These are phyloP conservation scores for Rhagologus leucostigma DNA, from an alignment of 2,113 vertebrate genomes.

Conservation along the genomic window DNA sequence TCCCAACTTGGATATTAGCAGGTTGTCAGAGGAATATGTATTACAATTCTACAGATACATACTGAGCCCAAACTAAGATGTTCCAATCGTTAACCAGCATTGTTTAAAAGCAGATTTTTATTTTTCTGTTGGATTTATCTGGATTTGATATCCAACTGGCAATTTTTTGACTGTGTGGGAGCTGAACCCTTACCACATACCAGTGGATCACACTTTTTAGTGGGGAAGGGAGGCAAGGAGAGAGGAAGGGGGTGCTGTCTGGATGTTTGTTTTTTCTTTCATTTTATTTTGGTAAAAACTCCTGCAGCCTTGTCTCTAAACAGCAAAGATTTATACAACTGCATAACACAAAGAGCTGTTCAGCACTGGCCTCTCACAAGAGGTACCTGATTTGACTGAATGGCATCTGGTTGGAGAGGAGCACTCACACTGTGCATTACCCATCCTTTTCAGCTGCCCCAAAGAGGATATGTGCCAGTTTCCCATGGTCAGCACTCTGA, in stretches of 20 bases:
- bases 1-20: background rate
- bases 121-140: background rate
- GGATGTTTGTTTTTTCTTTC: background rate
- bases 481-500: background rate
- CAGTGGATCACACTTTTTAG: background rate
- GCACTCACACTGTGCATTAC: fast-evolving
- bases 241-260: background rate
- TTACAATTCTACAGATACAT: background rate
- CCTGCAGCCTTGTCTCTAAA: background rate
- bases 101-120: background rate
- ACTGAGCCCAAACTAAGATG: background rate
- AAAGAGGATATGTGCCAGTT: background rate
- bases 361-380: background rate
- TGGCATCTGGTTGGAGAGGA: background rate
- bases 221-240: background rate
- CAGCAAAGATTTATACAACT: background rate
- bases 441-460: background rate
- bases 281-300: background rate
- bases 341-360: background rate
- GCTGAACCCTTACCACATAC: background rate
- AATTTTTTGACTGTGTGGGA: background rate
- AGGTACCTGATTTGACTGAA: background rate
- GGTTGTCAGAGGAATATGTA: background rate
- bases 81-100: background rate
- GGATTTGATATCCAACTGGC: background rate